phyloP scores from a whole-genome alignment of 2,888 invertebrate species.

The Lasius fuliginosus region DNA sequence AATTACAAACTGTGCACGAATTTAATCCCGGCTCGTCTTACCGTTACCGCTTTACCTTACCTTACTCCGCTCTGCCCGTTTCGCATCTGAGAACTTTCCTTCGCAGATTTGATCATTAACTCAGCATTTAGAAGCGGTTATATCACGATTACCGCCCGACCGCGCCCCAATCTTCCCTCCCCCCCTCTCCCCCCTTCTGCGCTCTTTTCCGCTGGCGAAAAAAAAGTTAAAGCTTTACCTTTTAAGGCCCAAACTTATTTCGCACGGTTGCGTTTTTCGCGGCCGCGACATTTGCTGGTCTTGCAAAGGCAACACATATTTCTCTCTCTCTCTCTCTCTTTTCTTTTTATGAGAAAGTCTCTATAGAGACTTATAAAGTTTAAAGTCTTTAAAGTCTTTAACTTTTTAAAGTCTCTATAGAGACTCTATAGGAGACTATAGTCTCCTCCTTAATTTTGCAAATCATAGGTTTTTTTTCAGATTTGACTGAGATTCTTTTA shows the following conservation, averaged over 20 bases:
- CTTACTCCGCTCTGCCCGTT: slow-evolving; percentile 46
- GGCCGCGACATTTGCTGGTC: background rate
- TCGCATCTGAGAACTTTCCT: slow-evolving; percentile 69
- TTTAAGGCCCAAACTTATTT: background rate
- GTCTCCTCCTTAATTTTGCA: background rate
- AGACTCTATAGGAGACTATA: too few relatives aligned
- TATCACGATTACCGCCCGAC: slow-evolving; percentile 70
- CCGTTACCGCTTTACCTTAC: slow-evolving; percentile 48
- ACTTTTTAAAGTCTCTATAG: too few relatives aligned
- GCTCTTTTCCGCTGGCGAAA: background rate
- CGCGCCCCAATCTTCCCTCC: slow-evolving; percentile 2
- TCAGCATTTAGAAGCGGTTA: slow-evolving; percentile 78
- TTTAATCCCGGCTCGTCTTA: slow-evolving; percentile 78
- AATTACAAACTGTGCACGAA: slow-evolving; percentile 81
- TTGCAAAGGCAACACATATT: background rate
- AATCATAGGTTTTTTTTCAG: background rate
- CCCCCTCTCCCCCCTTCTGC: too few relatives aligned
- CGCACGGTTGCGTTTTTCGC: slow-evolving; percentile 28
- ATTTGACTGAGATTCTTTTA: background rate
- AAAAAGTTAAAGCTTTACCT: background rate
- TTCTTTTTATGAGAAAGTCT: background rate
- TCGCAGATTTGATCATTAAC: slow-evolving; percentile 79
- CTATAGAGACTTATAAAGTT: too few relatives aligned
- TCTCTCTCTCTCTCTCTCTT: too few relatives aligned
- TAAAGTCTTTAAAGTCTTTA: too few relatives aligned